Conservation (phyloP, 2,113 vertebrate genomes). For the Garra rufa region DNA sequence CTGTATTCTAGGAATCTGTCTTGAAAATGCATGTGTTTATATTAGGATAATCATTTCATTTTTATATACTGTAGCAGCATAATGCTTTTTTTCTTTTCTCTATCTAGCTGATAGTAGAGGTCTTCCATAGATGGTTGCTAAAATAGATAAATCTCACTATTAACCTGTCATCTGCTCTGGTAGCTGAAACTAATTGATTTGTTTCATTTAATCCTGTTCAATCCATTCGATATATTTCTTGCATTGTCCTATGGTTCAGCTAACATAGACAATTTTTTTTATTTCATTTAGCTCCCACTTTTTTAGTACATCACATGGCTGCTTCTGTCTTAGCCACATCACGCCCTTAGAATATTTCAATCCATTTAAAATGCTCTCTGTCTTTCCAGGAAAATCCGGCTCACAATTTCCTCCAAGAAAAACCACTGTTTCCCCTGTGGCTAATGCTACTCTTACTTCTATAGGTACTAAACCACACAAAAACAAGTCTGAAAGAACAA, state of each 20-base stretch:
- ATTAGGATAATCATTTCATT: background rate
- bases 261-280: background rate
- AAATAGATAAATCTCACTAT: slow-evolving; percentile 15
- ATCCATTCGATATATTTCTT: background rate
- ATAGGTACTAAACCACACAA: slow-evolving; percentile 66
- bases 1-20: background rate
- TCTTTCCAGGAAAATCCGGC: slow-evolving; percentile 78
- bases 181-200: slow-evolving; percentile 16
- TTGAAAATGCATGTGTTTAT: slow-evolving; percentile 2
- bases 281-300: background rate
- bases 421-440: slow-evolving; percentile 66
- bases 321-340: background rate
- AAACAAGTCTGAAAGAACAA: slow-evolving; percentile 6
- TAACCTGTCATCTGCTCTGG: background rate
- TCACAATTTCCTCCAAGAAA: slow-evolving; percentile 73
- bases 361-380: slow-evolving; percentile 59
- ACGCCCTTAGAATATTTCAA: background rate
- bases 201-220: slow-evolving; percentile 1
- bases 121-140: background rate
- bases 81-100: background rate
- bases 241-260: background rate
- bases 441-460: slow-evolving; percentile 74
- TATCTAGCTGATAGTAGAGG: background rate
- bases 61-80: background rate
- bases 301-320: background rate